Conservation (phyloP, 2,797 vertebrate species). For the Spinus olivaceus region DNA sequence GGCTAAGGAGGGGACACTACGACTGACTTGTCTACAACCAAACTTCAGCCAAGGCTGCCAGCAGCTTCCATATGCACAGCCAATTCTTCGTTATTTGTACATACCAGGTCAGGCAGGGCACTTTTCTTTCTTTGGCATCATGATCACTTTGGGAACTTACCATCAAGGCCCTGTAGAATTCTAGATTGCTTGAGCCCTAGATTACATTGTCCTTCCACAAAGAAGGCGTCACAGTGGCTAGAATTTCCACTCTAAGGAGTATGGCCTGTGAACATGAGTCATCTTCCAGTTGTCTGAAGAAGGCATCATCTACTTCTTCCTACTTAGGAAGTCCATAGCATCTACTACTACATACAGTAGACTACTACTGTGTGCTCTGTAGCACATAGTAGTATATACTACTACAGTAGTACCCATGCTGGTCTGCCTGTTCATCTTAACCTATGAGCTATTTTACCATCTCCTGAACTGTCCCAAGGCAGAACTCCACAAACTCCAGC, state of each 20-base stretch:
- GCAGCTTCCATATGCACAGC: background rate
- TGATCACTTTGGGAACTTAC: background rate
- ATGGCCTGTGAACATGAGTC: background rate
- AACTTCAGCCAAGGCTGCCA: background rate
- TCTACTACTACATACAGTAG: too few species aligned
- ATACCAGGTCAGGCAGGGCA: fast-evolving
- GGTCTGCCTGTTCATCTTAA: background rate
- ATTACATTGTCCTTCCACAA: background rate
- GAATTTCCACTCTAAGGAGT: background rate
- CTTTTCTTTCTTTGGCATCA: background rate
- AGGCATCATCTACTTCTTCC: background rate
- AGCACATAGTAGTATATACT: background rate
- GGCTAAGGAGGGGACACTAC: background rate
- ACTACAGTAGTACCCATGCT: background rate
- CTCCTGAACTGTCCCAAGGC: background rate
- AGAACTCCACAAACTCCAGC: background rate
- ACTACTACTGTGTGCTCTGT: background rate
- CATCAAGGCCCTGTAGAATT: background rate
- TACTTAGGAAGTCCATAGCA: background rate
- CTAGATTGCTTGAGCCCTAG: background rate
- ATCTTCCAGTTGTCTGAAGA: background rate
- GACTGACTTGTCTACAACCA: background rate
- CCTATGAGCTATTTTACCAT: background rate
- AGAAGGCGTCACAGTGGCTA: background rate
- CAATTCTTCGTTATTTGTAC: fast-evolving